Evolutionary conservation across 2,888 invertebrate genomes (phyloP).

Genomic region (Chouioia cunea): DNA sequence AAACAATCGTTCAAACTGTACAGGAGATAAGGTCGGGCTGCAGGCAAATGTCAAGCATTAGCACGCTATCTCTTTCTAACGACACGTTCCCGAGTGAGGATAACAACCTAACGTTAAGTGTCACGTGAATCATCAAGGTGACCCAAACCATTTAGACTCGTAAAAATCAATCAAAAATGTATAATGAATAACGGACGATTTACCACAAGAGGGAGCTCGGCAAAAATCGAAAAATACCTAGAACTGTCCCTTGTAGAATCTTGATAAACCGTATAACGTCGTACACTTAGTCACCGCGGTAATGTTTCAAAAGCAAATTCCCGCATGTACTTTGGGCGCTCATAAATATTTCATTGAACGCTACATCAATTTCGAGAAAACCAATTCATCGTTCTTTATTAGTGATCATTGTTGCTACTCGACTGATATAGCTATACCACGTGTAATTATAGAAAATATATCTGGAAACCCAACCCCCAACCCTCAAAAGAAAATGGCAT

Average conservation of each 20-base stretch:
- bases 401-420: too few relatives aligned
- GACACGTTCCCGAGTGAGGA: background rate
- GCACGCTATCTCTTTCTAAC: background rate
- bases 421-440: too few relatives aligned
- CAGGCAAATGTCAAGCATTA: too few relatives aligned
- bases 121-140: too few relatives aligned
- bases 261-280: conserved; percentile 20
- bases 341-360: conserved; percentile 34
- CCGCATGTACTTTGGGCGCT: conserved; percentile 7
- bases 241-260: conserved; percentile 16
- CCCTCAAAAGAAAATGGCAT: too few relatives aligned
- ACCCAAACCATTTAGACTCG: too few relatives aligned
- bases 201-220: background rate
- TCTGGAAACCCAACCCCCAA: too few relatives aligned
- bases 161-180: too few relatives aligned
- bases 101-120: background rate
- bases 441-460: too few relatives aligned
- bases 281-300: conserved; percentile 33
- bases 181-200: conserved; percentile 1
- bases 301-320: conserved; percentile 28
- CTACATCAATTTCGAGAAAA: background rate
- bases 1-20: too few relatives aligned
- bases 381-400: too few relatives aligned
- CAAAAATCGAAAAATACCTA: conserved; percentile 25
- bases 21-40: too few relatives aligned